Base-by-base conservation (phyloP, 1,140 invertebrate genomes). In the Contarinia nasturtii region DNA sequence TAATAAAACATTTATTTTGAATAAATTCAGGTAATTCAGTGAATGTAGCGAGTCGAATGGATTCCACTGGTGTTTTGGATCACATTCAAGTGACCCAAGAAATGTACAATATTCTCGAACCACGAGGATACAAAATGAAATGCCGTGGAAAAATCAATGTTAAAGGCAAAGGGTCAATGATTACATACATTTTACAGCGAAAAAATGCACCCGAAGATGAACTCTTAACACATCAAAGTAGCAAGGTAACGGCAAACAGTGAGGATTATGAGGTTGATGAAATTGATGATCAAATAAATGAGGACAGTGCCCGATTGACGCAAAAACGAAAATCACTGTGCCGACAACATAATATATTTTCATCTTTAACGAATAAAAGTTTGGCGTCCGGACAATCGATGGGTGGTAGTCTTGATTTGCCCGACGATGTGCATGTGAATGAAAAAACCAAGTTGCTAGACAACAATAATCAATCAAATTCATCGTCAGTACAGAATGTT, bases 141-240 rank as follows among this genome's bases (percentile, higher is more conserved):
- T 86, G 83, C 59, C 71, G 89, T 12, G 89, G 88, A 1, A 77
- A 72, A 4, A 81, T 93, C 17, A 78, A 88, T 52, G 88, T 94
- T 2, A 94, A 94, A 65, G 90, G 90, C 18, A 94, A 93, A 66
- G 90, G 90, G 1, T 82, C 86, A 40, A 93, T 94, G 89, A 75
- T 85, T n/a, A 93, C 90, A 0, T 92, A 86, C 65, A 89, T 92
- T 60, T 69, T 90, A 14, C 14, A 38, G 12, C 12, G 17, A n/a
- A 17, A 17, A 44, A 44, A 44, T 44, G 21, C 15, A 43, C 19
- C 12, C 10, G 41, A n/a, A 3, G 36, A 43, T 18, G 41, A 19
- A 15, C 41, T 7, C 3, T 4, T 18, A 43, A 15, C 15, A 7
- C 41, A 18, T 11, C 41, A 11, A 20, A 19, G 12, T 14, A 17